These are phyloP conservation scores for Pterois miles DNA, from an alignment of 2,797 vertebrate genomes.

Conservation along the genomic window DNA sequence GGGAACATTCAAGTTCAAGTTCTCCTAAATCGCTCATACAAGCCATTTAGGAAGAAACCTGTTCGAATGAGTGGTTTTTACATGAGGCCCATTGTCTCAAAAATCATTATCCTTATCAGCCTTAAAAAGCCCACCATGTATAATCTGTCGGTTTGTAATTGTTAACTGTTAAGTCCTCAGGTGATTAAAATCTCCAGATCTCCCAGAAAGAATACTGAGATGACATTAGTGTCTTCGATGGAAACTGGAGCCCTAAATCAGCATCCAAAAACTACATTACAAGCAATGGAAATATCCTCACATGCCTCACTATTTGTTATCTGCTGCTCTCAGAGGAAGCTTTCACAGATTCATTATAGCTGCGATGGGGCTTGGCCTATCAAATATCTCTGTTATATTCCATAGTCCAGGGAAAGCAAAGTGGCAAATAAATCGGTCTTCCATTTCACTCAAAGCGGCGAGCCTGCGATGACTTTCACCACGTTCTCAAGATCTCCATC, in stretches of 20 bases:
- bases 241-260: neutral
- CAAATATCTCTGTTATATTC: constrained; percentile 8
- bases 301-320: neutral
- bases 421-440: constrained; percentile 23
- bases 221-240: neutral
- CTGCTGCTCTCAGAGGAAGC: constrained; percentile 2
- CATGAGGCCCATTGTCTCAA: too few species aligned
- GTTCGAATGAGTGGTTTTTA: fast-evolving
- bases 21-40: too few species aligned
- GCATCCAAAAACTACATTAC: neutral
- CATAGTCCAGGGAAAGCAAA: neutral
- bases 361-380: constrained; percentile 4
- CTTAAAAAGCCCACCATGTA: neutral
- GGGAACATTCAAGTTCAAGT: too few species aligned
- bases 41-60: too few species aligned
- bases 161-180: neutral
- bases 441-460: constrained; percentile 6
- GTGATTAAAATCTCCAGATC: neutral
- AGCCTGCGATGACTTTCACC: constrained; percentile 22
- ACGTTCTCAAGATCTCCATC: constrained; percentile 17
- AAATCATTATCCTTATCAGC: neutral
- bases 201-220: neutral
- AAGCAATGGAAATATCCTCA: neutral
- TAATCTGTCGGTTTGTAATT: neutral
- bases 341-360: constrained; percentile 6